Conservation (phyloP, 2,888 invertebrate species). For the Limulus polyphemus region DNA sequence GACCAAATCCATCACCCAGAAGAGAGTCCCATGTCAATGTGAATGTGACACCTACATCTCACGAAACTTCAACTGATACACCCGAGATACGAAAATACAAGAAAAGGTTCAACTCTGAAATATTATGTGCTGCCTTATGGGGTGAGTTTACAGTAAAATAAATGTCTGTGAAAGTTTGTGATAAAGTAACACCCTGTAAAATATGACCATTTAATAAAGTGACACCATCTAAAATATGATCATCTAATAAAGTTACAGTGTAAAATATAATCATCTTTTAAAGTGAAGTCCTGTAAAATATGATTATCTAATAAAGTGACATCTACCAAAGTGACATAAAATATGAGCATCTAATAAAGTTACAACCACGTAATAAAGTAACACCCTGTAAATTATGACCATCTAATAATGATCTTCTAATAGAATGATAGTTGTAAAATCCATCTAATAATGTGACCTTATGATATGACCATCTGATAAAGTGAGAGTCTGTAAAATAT, state of each 20-base stretch:
- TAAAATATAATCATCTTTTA: no score
- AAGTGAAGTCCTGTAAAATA: no score
- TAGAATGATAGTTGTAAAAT: no score
- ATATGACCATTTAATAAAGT: not conserved
- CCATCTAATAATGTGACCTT: no score
- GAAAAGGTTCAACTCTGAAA: conserved; percentile 98
- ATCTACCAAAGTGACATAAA: no score
- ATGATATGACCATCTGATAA: no score
- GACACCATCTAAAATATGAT: no score
- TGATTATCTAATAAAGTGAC: no score
- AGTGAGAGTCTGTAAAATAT: no score
- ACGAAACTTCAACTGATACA: conserved; percentile 55
- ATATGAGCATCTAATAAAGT: not conserved
- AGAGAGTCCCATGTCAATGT: conserved; percentile 86
- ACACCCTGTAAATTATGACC: not conserved
- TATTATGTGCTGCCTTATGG: conserved; percentile 97
- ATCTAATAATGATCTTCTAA: not conserved
- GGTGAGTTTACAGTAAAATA: conserved; percentile 35
- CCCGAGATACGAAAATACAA: conserved; percentile 99
- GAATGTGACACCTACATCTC: conserved; percentile 86
- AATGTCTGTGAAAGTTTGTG: no score
- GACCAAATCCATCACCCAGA: conserved; percentile 15
- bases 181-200: not conserved
- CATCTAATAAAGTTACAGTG: no score
- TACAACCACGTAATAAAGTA: not conserved